Base-by-base conservation (phyloP, 2,888 invertebrate species). In the Griposia aprilina region DNA sequence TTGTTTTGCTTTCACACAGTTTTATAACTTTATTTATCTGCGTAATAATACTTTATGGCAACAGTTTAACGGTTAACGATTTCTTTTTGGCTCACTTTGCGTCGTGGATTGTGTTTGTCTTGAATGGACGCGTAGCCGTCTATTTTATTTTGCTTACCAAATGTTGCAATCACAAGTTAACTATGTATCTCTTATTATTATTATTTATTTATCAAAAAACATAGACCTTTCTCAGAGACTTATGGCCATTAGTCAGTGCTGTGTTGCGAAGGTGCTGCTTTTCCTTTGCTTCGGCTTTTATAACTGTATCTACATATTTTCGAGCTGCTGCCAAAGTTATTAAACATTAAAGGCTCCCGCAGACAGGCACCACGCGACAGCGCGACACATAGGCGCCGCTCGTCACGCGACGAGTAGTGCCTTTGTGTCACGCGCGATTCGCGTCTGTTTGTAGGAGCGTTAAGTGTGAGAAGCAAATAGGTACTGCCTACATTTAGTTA, bases 1-100 rank as follows among this genome's bases (percentile, higher is more conserved):
- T 84, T 71, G 74, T 74, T 83, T 83, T 79, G 66, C 45, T 80
- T 71, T 62, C 52, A 63, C 59, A 71, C 72, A 55, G 74, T 72
- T 82, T 74, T 60, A 80, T 71, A 50, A 74, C 80, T 80, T 70
- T 84, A 84, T 84, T 84, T 82, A 74, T 80, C 70, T 80, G 67
- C 41, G 69, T 55, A 48, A 70, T 77, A 73, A 41, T n/a, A 68
- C 48, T 84, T 80, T 84, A 84, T 82, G 74, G 52, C 45, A 70
- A 57, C 60, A 50, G 70, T 71, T 77, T 67, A 74, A 52, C 60
- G 60, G 60, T 71, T 84, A 80, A 84, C 81, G 74, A 74, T 84
- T 84, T 80, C 20, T 67, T 66, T 78, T 70, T 74, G 30, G 52
- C 68, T 50, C 17, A 36, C 36, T 55, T 48, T 84, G 60, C 17